phyloP scores from a whole-genome alignment of 2,888 invertebrate genomes.

The Mythimna impura region DNA sequence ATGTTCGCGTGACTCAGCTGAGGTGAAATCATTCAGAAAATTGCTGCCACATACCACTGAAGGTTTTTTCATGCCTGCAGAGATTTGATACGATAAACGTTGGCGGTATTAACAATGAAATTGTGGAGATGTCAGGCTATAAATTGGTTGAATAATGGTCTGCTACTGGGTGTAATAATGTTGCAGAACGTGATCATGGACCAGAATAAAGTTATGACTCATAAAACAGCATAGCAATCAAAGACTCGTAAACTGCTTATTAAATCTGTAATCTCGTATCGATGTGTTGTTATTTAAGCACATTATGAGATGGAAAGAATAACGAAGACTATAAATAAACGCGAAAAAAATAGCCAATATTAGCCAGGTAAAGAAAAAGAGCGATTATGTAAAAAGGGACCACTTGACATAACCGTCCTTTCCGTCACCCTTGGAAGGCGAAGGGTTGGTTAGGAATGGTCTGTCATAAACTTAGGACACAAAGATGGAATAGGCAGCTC shows the following conservation, averaged over 20 bases:
- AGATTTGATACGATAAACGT: slow-evolving; percentile 53
- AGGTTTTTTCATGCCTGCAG: slow-evolving; percentile 53
- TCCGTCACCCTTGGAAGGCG: no score
- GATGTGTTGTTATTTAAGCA: neutral
- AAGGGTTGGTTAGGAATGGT: slow-evolving; percentile 1
- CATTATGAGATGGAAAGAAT: neutral
- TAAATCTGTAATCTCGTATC: slow-evolving; percentile 23
- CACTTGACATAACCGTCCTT: slow-evolving; percentile 7
- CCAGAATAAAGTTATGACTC: slow-evolving; percentile 50
- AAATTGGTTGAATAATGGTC: slow-evolving; percentile 36
- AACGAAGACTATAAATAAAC: neutral
- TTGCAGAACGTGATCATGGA: slow-evolving; percentile 23
- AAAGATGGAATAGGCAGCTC: neutral
- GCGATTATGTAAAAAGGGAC: slow-evolving; percentile 35
- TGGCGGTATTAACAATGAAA: slow-evolving; percentile 43
- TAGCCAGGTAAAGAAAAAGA: neutral
- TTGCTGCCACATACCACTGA: slow-evolving; percentile 66
- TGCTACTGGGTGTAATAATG: slow-evolving; percentile 43
- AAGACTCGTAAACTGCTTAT: slow-evolving; percentile 43
- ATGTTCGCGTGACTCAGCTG: slow-evolving; percentile 78
- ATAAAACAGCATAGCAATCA: slow-evolving; percentile 54
- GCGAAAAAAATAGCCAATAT: neutral
- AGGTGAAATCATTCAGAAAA: slow-evolving; percentile 78
- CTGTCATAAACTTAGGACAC: neutral
- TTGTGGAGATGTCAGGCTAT: slow-evolving; percentile 37